phyloP scores from a whole-genome alignment of 2,888 invertebrate genomes.

The Lacanobia wlatinum region DNA sequence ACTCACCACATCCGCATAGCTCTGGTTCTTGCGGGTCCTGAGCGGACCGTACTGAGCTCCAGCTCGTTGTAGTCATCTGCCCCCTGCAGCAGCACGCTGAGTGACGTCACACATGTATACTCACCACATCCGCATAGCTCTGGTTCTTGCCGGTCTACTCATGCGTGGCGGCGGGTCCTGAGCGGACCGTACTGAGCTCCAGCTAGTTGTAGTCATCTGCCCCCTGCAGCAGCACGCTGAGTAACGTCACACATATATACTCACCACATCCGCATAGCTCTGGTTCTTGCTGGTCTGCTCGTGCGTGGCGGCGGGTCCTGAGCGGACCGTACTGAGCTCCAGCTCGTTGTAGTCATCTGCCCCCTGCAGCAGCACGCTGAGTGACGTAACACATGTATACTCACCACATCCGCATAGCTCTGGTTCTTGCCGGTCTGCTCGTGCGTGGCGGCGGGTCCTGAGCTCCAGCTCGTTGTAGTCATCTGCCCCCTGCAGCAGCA shows the following conservation, averaged over 20 bases:
- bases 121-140: background rate
- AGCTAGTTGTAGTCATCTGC: conserved; percentile 38
- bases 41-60: conserved; percentile 5
- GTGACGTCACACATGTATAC: too few relatives aligned
- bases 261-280: background rate
- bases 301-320: background rate
- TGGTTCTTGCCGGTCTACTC: conserved; percentile 3
- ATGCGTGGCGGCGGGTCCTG: background rate
- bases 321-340: conserved; percentile 5
- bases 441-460: background rate
- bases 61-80: conserved; percentile 38
- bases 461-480: conserved; percentile 43
- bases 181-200: conserved; percentile 5
- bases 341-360: conserved; percentile 38
- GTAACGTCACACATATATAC: too few relatives aligned
- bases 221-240: conserved; percentile 6
- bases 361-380: conserved; percentile 6
- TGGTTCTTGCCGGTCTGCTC: conserved; percentile 3
- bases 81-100: conserved; percentile 6
- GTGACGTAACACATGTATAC: too few relatives aligned
- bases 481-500: conserved; percentile 17
- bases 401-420: background rate
- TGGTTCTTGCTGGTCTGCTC: conserved; percentile 2
- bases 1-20: background rate
- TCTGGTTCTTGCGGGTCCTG: background rate